Evolutionary conservation across 1,140 invertebrate species (phyloP).

Genomic region (Microvelia longipes): DNA sequence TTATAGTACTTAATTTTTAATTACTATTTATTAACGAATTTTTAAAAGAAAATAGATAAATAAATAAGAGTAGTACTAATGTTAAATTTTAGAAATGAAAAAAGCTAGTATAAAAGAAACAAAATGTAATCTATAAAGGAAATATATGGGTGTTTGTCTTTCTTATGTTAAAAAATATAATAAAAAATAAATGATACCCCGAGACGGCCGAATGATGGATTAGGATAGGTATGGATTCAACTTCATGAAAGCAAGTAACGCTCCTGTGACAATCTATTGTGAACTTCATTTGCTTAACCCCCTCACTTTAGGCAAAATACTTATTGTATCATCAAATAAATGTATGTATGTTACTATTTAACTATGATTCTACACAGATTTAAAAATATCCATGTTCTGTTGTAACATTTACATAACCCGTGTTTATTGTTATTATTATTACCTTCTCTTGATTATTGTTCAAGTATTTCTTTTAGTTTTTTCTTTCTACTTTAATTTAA

Average conservation of each 20-base stretch:
- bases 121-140: background rate
- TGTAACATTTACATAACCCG: too few species aligned
- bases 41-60: background rate
- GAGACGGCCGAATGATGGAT: background rate
- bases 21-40: background rate
- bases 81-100: background rate
- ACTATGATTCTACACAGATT: too few species aligned
- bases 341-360: background rate
- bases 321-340: background rate
- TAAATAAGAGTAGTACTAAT: background rate
- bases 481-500: too few species aligned
- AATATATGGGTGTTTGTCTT: background rate
- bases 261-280: background rate
- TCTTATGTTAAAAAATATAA: background rate
- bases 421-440: too few species aligned
- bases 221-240: too few species aligned
- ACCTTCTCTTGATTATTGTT: too few species aligned
- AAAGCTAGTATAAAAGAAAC: background rate
- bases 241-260: background rate
- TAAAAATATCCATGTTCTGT: too few species aligned
- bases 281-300: background rate
- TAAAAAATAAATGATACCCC: background rate
- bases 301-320: background rate
- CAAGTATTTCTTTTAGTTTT: too few species aligned
- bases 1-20: too few species aligned